Evolutionary conservation across 1,140 invertebrate species (phyloP).

Genomic region (Holotrichia oblita): DNA sequence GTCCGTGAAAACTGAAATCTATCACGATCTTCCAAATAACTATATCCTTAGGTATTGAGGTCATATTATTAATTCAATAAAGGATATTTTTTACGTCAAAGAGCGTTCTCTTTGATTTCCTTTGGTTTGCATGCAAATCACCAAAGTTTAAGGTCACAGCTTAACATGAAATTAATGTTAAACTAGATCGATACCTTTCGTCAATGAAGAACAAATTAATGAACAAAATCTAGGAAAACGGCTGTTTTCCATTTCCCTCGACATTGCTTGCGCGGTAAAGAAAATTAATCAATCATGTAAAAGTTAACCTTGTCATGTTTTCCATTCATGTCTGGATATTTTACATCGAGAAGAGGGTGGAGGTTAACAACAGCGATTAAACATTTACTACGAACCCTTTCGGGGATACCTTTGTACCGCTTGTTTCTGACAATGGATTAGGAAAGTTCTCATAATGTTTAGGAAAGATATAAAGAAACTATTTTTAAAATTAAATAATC

Average conservation of each 20-base stretch:
- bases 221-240: background rate
- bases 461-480: too few relatives aligned
- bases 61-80: too few relatives aligned
- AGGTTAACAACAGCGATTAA: background rate
- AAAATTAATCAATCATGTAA: background rate
- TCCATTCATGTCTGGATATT: background rate
- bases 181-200: background rate
- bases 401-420: background rate
- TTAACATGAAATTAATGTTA: background rate
- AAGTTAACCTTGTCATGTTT: slow-evolving; percentile 15
- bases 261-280: background rate
- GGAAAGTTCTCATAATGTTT: background rate
- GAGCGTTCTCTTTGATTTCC: too few relatives aligned
- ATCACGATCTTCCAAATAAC: too few relatives aligned
- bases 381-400: background rate
- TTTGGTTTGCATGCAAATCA: background rate
- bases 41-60: too few relatives aligned
- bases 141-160: background rate
- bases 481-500: too few relatives aligned
- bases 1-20: too few relatives aligned
- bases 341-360: background rate
- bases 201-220: background rate
- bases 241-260: background rate
- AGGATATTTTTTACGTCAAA: too few relatives aligned
- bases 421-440: background rate